Evolutionary conservation across 2,797 vertebrate species (phyloP), one percentile per base, ranked within the genome.

Genomic region (Leptoclinus maculatus): DNA sequence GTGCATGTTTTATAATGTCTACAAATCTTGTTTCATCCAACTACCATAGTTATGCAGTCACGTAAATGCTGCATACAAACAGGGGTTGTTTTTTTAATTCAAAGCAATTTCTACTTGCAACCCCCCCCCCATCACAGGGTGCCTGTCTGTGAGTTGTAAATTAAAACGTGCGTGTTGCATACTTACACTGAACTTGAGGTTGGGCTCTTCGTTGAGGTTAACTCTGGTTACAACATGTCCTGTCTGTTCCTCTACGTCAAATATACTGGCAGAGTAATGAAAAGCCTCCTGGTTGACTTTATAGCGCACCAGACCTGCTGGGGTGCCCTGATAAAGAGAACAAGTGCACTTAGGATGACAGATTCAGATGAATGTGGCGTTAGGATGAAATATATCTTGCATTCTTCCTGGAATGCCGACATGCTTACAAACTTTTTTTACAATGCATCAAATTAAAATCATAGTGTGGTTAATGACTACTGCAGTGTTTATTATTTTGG

Each of bases 201-300:
- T 98, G 29, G 98, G 98, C 76, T 99, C 96, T 83, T 99, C 98
- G 2, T 99, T 99, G 27, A 99, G 96, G 91, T 99, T 99, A 9
- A 99, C 98, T 54, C 95, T 93, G 21, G 98, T 98, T 34, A 98
- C 71, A 2, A 99, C 95, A 8, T 89, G 92, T 23, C 98, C 98
- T 0, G 96, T 96, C 70, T 91, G 84, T 70, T 97, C 96, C 3
- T 98, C 97, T 39, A 99, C 96, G 0, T 96, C 96, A 87, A 99
- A 99, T 79, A 99, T 98, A 85, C 96, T 98, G 82, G 96, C 96
- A 7, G 97, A 97, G 83, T 99, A 99, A 39, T 96, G 95, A 78
- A 95, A 95, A 17, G 94, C 94, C 2, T 94, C 91, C 41, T 95
- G 92, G 17, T 99, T 96, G 51, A 99, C 95, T 91, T 94, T 96